phyloP scores from a whole-genome alignment of 2,113 vertebrate species.

The Labeo catla region DNA sequence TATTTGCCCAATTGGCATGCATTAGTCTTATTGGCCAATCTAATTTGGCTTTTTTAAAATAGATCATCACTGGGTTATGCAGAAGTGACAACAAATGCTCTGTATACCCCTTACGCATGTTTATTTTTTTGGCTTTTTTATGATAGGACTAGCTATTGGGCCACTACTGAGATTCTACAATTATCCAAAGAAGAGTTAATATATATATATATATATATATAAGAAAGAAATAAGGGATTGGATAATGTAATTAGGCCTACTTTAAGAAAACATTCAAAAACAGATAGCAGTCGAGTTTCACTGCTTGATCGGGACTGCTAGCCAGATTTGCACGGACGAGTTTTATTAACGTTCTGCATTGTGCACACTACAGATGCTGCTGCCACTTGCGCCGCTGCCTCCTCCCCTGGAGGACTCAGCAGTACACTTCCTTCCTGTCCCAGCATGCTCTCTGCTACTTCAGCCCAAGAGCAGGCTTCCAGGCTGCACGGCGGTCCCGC shows the following conservation, averaged over 20 bases:
- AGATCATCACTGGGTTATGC: conserved; percentile 34
- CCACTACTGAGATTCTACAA: conserved; percentile 24
- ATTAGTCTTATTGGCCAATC: conserved; percentile 60
- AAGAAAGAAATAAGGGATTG: background rate
- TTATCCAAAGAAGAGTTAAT: background rate
- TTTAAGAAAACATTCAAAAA: background rate
- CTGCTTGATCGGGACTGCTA: conserved; percentile 96
- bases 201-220: background rate
- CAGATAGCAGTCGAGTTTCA: conserved; percentile 76
- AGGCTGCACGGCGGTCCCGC: conserved; percentile 88
- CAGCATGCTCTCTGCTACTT: conserved; percentile 90
- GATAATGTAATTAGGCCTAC: background rate
- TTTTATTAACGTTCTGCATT: conserved; percentile 87
- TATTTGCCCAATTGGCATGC: conserved; percentile 88
- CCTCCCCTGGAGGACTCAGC: conserved; percentile 92
- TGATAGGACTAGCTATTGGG: conserved; percentile 35
- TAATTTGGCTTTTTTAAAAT: conserved; percentile 41
- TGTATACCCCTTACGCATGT: conserved; percentile 48
- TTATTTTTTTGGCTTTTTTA: conserved; percentile 24
- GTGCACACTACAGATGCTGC: conserved; percentile 96
- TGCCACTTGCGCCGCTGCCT: conserved; percentile 92
- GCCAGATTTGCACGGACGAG: conserved; percentile 82
- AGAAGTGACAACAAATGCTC: conserved; percentile 19
- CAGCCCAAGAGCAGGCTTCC: conserved; percentile 91
- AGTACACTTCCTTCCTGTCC: conserved; percentile 89